Evolutionary conservation across 2,797 vertebrate species (phyloP), one percentile per base, ranked within the genome.

Genomic region (Acanthurus leucopareius): DNA sequence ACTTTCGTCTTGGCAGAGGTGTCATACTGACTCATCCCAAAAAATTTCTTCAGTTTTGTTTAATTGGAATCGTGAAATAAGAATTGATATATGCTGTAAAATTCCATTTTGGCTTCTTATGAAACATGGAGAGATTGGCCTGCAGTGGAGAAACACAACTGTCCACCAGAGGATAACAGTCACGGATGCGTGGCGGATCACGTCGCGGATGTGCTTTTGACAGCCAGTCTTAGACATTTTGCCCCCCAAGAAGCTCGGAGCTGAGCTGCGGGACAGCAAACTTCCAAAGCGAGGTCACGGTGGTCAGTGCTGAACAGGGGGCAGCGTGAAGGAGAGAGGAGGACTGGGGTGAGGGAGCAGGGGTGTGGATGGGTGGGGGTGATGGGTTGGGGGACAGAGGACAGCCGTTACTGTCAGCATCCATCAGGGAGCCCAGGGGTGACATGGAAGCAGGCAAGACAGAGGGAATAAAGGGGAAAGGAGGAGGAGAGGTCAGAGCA

Each of bases 341-440:
- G 59, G 56, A 35, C 19, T 44, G 51, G 49, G 54, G 42, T 9
- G 66, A 35, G 52, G 54, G 49, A 25, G 71, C 51, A 10, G 69
- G 65, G 45, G 51, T 40, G 49, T 56, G 75, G 73, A 73, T 68
- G 71, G 75, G 54, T 44, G 63, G 75, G 75, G 20, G 73, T 38
- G 73, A 82, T 40, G 75, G 81, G 75, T 60, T 65, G 67, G 78
- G 74, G 79, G 88, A 91, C 42, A 17, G 86, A 73, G 85, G 85
- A 88, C 93, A 92, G 91, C 83, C 82, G 85, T 75, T 93, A 72
- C 86, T 94, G 93, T 94, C 93, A 93, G 82, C 75, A 77, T 85
- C 82, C 79, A 92, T 94, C 91, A 94, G 85, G 69, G 60, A 71
- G 80, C 90, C 90, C 76, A 86, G 78, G 87, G 90, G 79, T 91